Conservation (phyloP, 2,113 vertebrate species). For the Coreoperca whiteheadi region DNA sequence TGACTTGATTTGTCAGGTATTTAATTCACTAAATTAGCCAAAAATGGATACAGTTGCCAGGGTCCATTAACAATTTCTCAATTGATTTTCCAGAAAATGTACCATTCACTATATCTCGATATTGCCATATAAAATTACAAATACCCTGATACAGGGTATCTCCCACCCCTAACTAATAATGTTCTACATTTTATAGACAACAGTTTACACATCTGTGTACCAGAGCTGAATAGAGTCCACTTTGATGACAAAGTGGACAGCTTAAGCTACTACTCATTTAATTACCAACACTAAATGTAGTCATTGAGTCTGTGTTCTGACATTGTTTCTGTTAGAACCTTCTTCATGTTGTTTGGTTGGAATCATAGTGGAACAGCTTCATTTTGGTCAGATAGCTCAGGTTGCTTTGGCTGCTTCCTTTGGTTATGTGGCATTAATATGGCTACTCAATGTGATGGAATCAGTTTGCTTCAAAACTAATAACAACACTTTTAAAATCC, state of each 20-base stretch:
- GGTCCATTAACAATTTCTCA: not conserved
- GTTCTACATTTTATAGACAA: not conserved
- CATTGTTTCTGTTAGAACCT: not conserved
- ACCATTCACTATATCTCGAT: not conserved
- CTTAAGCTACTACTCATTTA: not conserved
- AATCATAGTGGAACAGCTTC: not conserved
- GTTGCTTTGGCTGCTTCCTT: not conserved
- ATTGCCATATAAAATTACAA: not conserved
- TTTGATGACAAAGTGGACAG: not conserved
- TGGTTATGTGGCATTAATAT: constrained; percentile 25
- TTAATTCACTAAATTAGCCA: not conserved
- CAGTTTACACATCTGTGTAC: not conserved
- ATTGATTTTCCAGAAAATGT: not conserved
- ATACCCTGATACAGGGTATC: not conserved
- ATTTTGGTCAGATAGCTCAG: not conserved
- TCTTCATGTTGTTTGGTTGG: not conserved
- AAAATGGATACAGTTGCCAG: too few species aligned
- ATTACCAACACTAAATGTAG: not conserved
- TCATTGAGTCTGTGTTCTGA: not conserved
- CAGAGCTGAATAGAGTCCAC: not conserved
- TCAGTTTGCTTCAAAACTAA: not conserved
- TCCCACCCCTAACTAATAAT: not conserved
- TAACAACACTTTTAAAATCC: not conserved
- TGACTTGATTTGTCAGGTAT: not conserved
- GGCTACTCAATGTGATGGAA: not conserved